Evolutionary conservation across 1,140 invertebrate genomes (phyloP), one percentile per base, ranked within the genome.

Genomic region (Antheraea mylitta): DNA sequence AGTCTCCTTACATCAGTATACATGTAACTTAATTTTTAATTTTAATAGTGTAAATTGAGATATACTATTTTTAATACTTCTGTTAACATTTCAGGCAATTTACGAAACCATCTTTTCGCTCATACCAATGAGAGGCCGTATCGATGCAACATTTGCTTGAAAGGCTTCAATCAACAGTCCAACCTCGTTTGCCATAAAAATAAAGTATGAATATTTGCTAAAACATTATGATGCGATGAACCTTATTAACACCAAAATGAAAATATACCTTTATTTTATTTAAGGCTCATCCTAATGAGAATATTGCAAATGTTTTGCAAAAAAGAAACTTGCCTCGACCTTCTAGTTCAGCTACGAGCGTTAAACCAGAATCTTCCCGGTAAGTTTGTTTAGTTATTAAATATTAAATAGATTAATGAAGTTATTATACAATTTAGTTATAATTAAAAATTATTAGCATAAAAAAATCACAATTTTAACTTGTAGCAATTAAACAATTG

Each of bases 151-250:
- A 91, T 96, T 16, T 97, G 96, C 82, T 90, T 94, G 59, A 95
- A 95, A 76, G 95, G 96, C 16, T 97, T 97, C 90, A 97, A 97
- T 79, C 96, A 97, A 83, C 96, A 96, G 93, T 97, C 96, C 62
- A 97, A 96, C 90, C 92, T 96, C 64, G 95, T 96, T 69, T 96
- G 95, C 83, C 96, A 96, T 81, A 96, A 96, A 85, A 93, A 95
- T 73, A 96, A 96, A 90, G 94, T 95, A 83, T 9, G 38, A 42
- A 0, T 1, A 4, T 42, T 42, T 42, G 11, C 38, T 42, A 11
- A 10, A 0, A 8, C 38, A 42, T 42, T 42, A 42, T 42, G 11
- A 42, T 42, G 11, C 11, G 38, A 42, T 42, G 22, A 30, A 30
- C 22, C 1, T 30, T 30, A 30, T 30, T 30, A 30, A 30, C 22